Conservation (phyloP, 2,113 vertebrate genomes). For the Lontra canadensis region DNA sequence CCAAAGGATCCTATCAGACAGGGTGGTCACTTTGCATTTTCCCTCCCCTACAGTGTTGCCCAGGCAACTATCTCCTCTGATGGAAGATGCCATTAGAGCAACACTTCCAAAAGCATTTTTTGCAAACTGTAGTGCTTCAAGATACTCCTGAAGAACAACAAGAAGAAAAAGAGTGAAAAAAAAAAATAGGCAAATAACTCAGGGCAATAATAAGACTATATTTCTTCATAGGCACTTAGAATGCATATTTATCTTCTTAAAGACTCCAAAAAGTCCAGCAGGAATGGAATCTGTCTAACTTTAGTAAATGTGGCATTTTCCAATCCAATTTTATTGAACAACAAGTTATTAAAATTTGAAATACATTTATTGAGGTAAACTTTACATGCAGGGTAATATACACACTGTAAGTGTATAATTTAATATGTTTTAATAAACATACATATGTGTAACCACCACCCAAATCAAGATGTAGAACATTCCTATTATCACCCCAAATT, state of each 20-base stretch:
- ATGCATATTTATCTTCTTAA: not conserved
- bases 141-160: not conserved
- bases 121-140: not conserved
- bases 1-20: slow-evolving; percentile 63
- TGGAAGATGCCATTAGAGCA: slow-evolving; percentile 59
- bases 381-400: not conserved
- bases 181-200: not conserved
- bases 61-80: slow-evolving; percentile 55
- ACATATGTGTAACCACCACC: not conserved
- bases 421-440: not conserved
- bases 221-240: not conserved
- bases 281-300: not conserved
- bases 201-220: not conserved
- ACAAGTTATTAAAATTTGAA: not conserved
- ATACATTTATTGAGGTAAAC: not conserved
- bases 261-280: not conserved
- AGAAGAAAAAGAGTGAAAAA: not conserved
- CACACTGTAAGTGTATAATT: not conserved
- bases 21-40: slow-evolving; percentile 67
- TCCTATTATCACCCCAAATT: not conserved
- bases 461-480: not conserved
- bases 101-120: slow-evolving; percentile 12
- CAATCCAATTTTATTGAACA: not conserved
- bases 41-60: slow-evolving; percentile 20
- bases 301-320: not conserved